Evolutionary conservation across 2,113 vertebrate genomes (phyloP), one percentile per base, ranked within the genome.

Genomic region (Rhegmatorhina hoffmannsi): DNA sequence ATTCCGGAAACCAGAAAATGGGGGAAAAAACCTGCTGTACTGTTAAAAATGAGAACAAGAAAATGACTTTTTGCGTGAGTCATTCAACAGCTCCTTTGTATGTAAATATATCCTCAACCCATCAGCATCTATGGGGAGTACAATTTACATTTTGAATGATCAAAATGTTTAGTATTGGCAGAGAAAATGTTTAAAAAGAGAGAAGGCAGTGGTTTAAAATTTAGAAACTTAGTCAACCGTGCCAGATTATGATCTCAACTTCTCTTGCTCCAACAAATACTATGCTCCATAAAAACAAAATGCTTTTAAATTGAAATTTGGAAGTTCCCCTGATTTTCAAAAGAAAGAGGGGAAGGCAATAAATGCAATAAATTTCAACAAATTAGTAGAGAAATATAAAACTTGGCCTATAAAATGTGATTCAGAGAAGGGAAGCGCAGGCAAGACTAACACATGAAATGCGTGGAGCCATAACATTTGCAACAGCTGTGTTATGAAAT

Each of bases 141-240:
- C 69, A 95, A 97, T 98, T 97, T 97, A 96, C 95, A 97, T 97
- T 98, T 93, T 93, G 95, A 97, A 97, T 95, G 94, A 97, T 96
- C 96, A 95, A 89, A 94, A 90, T 70, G 96, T 92, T 97, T 96
- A 96, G 92, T 90, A 77, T 90, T 76, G 78, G 96, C 97, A 97
- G 72, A 75, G 95, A 96, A 97, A 96, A 97, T 97, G 87, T 95
- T 95, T 96, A 73, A 96, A 97, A 94, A 97, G 44, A 72, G 81
- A 93, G 95, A 94, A 84, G 90, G 90, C 28, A 36, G 87, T 4
- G 82, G 87, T 96, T 96, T 96, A 94, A 84, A 97, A 94, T 95
- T 89, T 89, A 94, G 96, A 94, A 96, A 95, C 46, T 87, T 95
- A 84, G 94, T 92, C 93, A 84, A 52, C 58, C 6, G 4, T 96